Conservation (phyloP, 2,888 invertebrate genomes). For the Taenaris catops region DNA sequence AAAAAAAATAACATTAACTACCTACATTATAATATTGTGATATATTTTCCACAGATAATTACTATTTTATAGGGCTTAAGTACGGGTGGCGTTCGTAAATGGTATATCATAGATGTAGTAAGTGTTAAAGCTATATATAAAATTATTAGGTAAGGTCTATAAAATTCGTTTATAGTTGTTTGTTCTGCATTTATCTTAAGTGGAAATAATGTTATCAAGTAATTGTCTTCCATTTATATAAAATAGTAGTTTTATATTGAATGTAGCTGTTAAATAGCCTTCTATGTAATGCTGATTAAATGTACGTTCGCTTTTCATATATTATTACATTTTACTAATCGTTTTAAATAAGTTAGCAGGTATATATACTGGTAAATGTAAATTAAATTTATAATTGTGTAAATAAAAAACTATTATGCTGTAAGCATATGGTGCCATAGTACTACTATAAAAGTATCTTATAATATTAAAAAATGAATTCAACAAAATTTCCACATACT, state of each 20-base stretch:
- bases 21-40: slow-evolving; percentile 55
- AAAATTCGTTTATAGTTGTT: slow-evolving; percentile 22
- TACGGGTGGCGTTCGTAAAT: slow-evolving; percentile 48
- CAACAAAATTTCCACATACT: slow-evolving; percentile 17
- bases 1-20: slow-evolving; percentile 36
- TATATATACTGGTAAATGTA: too few relatives aligned
- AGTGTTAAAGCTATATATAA: slow-evolving; percentile 18
- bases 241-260: slow-evolving; percentile 10
- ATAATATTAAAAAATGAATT: slow-evolving; percentile 26
- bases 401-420: slow-evolving; percentile 57
- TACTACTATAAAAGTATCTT: slow-evolving; percentile 58
- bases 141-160: slow-evolving; percentile 22
- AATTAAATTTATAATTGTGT: slow-evolving; percentile 34
- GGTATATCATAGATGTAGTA: slow-evolving; percentile 23
- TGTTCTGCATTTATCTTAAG: slow-evolving; percentile 20
- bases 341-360: too few relatives aligned
- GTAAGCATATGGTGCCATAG: slow-evolving; percentile 77
- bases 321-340: too few relatives aligned
- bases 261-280: slow-evolving; percentile 7
- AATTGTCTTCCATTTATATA: slow-evolving; percentile 30
- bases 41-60: slow-evolving; percentile 55
- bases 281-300: slow-evolving; percentile 5
- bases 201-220: slow-evolving; percentile 16
- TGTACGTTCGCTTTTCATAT: too few relatives aligned
- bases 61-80: slow-evolving; percentile 33